Base-by-base conservation (phyloP, 2,888 invertebrate species). In the Timandra comae region DNA sequence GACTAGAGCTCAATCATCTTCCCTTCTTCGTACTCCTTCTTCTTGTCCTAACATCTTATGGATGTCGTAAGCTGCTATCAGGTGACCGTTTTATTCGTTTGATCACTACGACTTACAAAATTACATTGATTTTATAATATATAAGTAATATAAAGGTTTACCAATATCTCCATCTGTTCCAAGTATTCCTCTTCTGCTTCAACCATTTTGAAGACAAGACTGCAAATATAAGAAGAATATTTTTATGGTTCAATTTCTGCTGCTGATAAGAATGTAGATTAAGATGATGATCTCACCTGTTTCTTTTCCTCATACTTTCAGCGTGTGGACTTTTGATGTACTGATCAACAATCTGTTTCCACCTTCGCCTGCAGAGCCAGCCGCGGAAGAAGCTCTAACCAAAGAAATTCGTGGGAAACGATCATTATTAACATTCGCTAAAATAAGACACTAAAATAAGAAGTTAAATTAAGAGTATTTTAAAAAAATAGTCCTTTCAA, bases 281-380 rank as follows among this genome's bases (percentile, higher is more conserved):
- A 13, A 9, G 1, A n/a, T 3, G 10, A 11, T 7, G 12, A 7
- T 13, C 12, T 9, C 72, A 92, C 91, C 93, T 93, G 86, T 97
- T 97, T 36, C 97, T 80, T 67, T 96, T 96, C 33, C 96, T 86
- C 96, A 97, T 96, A 65, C 94, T 96, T 70, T 96, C 96, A 0
- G 96, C 96, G 65, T 97, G 96, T 0, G 96, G 96, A 40, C 95
- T 96, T 67, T 95, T 94, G 63, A 97, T 97, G 73, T 97, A 97
- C 67, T 96, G 94, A 56, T 96, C 96, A 9, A 97, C 96, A 35
- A 97, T 97, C 71, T 96, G 96, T 72, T 97, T 97, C 97, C 97
- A 97, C 24, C 96, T 87, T 5, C 96, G 87, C 7, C 97, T 88
- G 68, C 96, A 97, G 33, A 97, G 75, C 97, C 97, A 97, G 7